Evolutionary conservation across 2,113 vertebrate genomes (phyloP), one percentile per base, ranked within the genome.

Genomic region (Centrocercus urophasianus): DNA sequence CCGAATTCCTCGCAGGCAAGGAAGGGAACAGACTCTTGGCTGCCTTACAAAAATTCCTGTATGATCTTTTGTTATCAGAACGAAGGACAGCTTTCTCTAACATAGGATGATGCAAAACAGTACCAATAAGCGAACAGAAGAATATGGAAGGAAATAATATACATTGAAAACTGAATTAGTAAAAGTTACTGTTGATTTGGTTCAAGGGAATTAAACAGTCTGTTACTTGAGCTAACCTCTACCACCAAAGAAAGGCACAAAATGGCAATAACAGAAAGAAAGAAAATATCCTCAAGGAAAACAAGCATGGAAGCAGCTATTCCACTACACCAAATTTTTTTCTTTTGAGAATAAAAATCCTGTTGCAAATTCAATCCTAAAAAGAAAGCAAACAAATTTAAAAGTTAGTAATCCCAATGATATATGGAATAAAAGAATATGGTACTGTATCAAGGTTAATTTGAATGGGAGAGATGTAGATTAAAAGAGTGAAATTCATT

Each of bases 11-110:
- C 71, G 40, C 76, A 73, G 45, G 50, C 30, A 0, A 75, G 70
- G 83, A 89, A 85, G 34, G 83, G 89, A 80, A 82, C 36, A 65
- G 84, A 30, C 36, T 69, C 48, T 83, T 85, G 87, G 91, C 89
- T 61, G 56, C 11, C 34, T 30, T 52, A 80, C 84, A 94, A 38
- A 73, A 89, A 93, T 83, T 86, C 56, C 56, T 74, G 54, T 2
- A 8, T 10, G 56, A 96, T 79, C 69, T 87, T 93, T 83, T 64
- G 64, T 64, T 85, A 77, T 86, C 73, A 57, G 40, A 40, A 52
- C 78, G 43, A 50, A 74, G 75, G 42, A 63, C 43, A 66, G 82
- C 34, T 63, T 70, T 28, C n/a, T 78, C 30, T 72, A 52, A 63
- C 45, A 10, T 10, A 27, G 59, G 17, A 18, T 66, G 67, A 67